Evolutionary conservation across 2,113 vertebrate genomes (phyloP).

Genomic region (Thamnophis sirtalis): DNA sequence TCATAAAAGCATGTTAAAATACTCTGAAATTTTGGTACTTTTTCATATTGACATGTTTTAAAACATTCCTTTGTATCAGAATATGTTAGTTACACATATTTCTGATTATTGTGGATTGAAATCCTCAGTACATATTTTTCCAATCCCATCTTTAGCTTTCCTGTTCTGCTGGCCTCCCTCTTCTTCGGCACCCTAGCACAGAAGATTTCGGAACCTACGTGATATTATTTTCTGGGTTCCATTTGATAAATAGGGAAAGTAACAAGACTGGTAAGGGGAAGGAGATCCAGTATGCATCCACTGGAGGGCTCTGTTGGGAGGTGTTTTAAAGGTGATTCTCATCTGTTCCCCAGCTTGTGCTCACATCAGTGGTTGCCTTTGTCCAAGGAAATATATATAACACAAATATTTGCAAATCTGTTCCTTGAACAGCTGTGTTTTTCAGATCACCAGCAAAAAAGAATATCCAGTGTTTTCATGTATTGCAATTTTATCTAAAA

Average conservation of each 20-base stretch:
- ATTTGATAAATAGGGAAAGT: background rate
- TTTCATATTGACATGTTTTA: background rate
- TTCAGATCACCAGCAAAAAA: background rate
- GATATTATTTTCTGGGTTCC: background rate
- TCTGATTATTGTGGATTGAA: background rate
- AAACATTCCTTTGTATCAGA: background rate
- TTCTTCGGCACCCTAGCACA: background rate
- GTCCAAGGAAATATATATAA: background rate
- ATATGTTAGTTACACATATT: background rate
- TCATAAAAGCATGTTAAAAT: background rate
- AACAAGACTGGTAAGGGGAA: background rate
- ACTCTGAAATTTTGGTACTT: background rate
- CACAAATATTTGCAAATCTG: background rate
- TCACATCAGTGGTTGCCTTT: background rate
- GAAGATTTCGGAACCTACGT: background rate
- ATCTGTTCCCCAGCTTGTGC: background rate
- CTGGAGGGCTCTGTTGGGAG: background rate
- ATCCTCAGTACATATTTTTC: background rate
- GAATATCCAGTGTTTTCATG: background rate
- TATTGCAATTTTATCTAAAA: background rate
- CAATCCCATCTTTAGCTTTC: background rate
- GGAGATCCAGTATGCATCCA: background rate
- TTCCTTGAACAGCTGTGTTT: background rate
- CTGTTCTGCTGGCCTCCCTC: background rate
- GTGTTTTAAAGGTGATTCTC: background rate